Conservation (phyloP, 2,797 vertebrate species). For the Poecilia velifera region DNA sequence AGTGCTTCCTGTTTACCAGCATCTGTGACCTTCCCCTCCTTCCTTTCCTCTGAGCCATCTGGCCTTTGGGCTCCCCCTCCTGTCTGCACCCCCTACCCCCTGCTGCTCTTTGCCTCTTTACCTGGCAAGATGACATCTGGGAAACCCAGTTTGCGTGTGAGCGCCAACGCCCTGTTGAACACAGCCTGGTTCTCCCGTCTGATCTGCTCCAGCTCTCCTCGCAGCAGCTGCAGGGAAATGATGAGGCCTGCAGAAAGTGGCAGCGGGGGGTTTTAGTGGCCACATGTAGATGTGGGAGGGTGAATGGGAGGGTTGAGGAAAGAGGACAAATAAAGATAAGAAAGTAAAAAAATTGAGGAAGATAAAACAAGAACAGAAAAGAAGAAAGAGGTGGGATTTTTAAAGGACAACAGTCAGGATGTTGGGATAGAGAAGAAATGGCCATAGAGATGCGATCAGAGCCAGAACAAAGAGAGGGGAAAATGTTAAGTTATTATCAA, state of each 20-base stretch:
- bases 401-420: slow-evolving; percentile 76
- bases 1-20: slow-evolving; percentile 23
- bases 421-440: slow-evolving; percentile 64
- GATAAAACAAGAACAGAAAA: slow-evolving; percentile 31
- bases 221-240: slow-evolving; percentile 95
- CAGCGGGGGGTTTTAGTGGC: slow-evolving; percentile 5
- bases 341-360: slow-evolving; percentile 33
- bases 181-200: slow-evolving; percentile 94
- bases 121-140: slow-evolving; percentile 99
- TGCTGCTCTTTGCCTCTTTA: slow-evolving; percentile 72
- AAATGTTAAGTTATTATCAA: slow-evolving; percentile 5
- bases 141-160: slow-evolving; percentile 97
- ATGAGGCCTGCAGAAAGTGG: slow-evolving; percentile 85
- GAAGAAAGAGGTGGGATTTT: slow-evolving; percentile 51
- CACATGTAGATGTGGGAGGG: slow-evolving; percentile 11
- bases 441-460: slow-evolving; percentile 57
- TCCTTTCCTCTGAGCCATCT: slow-evolving; percentile 46
- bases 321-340: slow-evolving; percentile 22
- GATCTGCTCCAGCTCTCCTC: slow-evolving; percentile 97
- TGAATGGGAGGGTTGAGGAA: slow-evolving; percentile 12
- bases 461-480: slow-evolving; percentile 40
- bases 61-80: slow-evolving; percentile 41
- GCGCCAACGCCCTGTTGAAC: slow-evolving; percentile 93
- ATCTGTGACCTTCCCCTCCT: slow-evolving; percentile 42
- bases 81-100: slow-evolving; percentile 23